phyloP scores from a whole-genome alignment of 2,797 vertebrate genomes.

The Myotis myotis region DNA sequence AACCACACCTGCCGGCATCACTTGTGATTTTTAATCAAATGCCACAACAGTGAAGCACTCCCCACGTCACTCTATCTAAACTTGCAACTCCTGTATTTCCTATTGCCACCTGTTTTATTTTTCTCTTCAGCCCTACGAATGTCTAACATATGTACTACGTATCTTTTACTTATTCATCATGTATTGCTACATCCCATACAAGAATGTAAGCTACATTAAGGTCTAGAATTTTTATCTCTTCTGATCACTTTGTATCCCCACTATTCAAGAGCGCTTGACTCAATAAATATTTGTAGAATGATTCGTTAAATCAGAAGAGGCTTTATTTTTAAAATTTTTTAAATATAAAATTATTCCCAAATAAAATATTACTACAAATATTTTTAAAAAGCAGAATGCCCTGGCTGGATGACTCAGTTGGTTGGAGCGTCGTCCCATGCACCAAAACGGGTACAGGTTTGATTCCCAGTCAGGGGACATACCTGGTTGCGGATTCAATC shows the following conservation, averaged over 20 bases:
- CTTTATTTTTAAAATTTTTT: neutral
- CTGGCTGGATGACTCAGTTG: neutral
- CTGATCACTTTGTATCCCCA: neutral
- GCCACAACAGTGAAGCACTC: neutral
- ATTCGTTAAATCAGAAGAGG: neutral
- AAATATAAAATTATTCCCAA: neutral
- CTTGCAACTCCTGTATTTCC: neutral
- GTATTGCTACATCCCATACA: neutral
- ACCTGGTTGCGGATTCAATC: neutral
- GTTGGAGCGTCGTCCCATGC: neutral
- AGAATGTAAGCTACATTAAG: neutral
- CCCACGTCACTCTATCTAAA: neutral
- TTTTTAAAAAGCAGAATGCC: neutral
- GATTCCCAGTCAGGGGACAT: neutral
- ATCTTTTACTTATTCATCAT: neutral
- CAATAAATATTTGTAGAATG: constrained; percentile 2
- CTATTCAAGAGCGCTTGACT: neutral
- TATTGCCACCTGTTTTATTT: neutral
- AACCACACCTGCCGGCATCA: neutral
- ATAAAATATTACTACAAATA: neutral
- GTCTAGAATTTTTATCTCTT: constrained; percentile 5
- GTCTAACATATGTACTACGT: neutral
- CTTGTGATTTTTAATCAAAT: constrained; percentile 32
- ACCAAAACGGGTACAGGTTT: neutral
- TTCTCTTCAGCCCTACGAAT: neutral